Base-by-base conservation (phyloP, 2,797 vertebrate species). In the Pygocentrus nattereri region DNA sequence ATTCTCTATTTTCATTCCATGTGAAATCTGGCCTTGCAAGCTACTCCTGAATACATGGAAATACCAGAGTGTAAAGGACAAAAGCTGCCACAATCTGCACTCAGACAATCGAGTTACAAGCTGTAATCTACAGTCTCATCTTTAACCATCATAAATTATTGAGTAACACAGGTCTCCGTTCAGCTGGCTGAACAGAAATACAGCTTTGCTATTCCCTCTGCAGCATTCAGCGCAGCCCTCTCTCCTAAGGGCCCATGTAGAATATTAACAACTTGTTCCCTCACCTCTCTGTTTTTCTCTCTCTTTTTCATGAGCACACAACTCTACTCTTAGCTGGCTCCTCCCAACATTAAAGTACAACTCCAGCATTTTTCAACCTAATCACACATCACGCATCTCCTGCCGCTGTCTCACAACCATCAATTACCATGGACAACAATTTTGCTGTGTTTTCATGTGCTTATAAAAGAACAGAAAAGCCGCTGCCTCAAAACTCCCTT, bases 61-160 rank as follows among this genome's bases (percentile, higher is more conserved):
- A 52, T 11, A 38, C 13, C 15, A 10, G 31, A 19, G 13, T 50
- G 58, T 62, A 30, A 44, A n/a, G 18, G 30, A 67, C 47, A 19
- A 58, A 75, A 82, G 21, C 69, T 56, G 70, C 78, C 59, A 41
- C 54, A 56, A 76, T 52, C 44, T 72, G 47, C 65, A 76, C 56
- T 70, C 41, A 61, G 79, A 73, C 65, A 82, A 71, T 76, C 75
- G 75, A 77, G 67, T 71, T 69, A 72, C 80, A 71, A 54, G 74
- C 74, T 71, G 44, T 77, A 82, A 82, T 82, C 68, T 77, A 82
- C 74, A 77, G 74, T 82, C 80, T 71, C 80, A 82, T 77, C 79
- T 81, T 81, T 77, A 82, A 49, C 74, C 74, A 72, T 82, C 61
- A 30, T 81, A 34, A 76, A 81, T 81, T 76, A 81, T 81, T 76